Conservation (phyloP, 2,113 vertebrate species). For the Cariama cristata region DNA sequence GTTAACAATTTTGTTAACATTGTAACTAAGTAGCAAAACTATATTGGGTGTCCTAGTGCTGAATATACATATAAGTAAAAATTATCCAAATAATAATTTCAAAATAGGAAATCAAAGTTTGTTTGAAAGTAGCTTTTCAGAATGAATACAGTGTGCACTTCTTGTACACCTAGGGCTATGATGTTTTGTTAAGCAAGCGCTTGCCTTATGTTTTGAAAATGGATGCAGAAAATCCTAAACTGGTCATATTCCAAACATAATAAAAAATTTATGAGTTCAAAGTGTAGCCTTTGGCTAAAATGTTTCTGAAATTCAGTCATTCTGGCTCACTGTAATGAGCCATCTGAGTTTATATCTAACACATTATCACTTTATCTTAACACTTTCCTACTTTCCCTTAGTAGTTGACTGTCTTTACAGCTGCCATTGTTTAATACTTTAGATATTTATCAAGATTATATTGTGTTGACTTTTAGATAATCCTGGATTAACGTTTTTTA, state of each 20-base stretch:
- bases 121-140: background rate
- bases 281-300: constrained; percentile 48
- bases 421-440: background rate
- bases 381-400: background rate
- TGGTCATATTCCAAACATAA: constrained; percentile 39
- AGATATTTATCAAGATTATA: background rate
- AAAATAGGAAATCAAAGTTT: background rate
- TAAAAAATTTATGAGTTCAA: constrained; percentile 7
- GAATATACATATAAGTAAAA: background rate
- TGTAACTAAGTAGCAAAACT: background rate
- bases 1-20: background rate
- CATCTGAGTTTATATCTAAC: constrained; percentile 17
- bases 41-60: background rate
- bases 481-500: background rate
- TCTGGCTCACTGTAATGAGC: constrained; percentile 7
- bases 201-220: constrained; percentile 28
- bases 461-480: background rate
- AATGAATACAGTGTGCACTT: fast-evolving
- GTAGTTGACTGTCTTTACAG: background rate
- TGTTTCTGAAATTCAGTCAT: constrained; percentile 38
- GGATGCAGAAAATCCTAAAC: constrained; percentile 32
- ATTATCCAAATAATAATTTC: background rate
- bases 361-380: constrained; percentile 11
- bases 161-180: background rate
- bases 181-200: background rate